These are phyloP conservation scores for Leucoraja ocellata DNA, from an alignment of 2,797 vertebrate genomes.

Conservation along the genomic window DNA sequence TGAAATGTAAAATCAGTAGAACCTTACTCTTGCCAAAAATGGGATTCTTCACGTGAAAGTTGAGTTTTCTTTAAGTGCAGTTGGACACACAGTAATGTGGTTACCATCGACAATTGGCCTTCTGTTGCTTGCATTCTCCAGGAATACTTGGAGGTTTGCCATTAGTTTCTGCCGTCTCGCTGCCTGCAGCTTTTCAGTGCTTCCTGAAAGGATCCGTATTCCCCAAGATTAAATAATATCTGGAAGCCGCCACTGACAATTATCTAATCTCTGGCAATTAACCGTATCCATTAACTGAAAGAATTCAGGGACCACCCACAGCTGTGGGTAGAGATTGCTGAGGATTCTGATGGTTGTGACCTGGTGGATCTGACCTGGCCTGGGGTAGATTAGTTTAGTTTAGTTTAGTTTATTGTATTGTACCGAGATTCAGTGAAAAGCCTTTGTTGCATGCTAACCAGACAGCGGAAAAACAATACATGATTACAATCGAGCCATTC, in stretches of 20 bases:
- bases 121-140: background rate
- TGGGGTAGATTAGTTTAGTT: too few species aligned
- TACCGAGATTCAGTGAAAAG: too few species aligned
- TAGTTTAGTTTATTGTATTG: background rate
- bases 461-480: too few species aligned
- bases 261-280: conserved; percentile 30
- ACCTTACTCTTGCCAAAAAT: background rate
- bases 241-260: background rate
- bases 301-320: background rate
- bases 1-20: background rate
- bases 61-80: too few species aligned
- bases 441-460: too few species aligned
- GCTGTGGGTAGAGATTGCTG: background rate
- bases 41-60: background rate
- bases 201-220: background rate
- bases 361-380: background rate
- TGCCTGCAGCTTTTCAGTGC: conserved; percentile 14
- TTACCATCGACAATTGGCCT: background rate
- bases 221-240: background rate
- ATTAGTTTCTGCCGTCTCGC: background rate
- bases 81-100: background rate
- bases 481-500: too few species aligned
- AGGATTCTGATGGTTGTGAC: background rate
- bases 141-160: background rate
- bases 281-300: background rate